Evolutionary conservation across 2,888 invertebrate species (phyloP).

Genomic region (Tetrapedia diversipes): DNA sequence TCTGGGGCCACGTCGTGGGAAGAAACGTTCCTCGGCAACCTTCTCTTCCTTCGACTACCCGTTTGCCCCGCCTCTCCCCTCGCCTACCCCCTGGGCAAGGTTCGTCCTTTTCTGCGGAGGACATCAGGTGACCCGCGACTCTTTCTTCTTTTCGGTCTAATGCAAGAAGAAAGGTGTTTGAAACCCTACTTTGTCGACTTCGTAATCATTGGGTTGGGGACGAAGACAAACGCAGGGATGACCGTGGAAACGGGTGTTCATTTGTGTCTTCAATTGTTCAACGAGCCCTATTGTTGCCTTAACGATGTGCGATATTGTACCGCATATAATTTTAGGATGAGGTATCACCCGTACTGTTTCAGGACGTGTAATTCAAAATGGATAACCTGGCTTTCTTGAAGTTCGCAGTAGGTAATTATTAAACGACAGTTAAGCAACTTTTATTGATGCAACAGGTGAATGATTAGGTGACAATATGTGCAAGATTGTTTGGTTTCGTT

Average conservation of each 20-base stretch:
- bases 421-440: no score
- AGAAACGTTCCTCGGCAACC: constrained; percentile 68
- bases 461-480: no score
- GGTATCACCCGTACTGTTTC: background rate
- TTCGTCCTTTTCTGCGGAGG: constrained; percentile 26
- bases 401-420: no score
- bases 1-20: constrained; percentile 80
- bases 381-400: no score
- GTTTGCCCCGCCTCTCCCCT: constrained; percentile 38
- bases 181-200: background rate
- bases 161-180: constrained; percentile 14
- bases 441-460: no score
- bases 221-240: background rate
- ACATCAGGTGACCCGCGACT: constrained; percentile 33
- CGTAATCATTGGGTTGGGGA: background rate
- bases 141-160: constrained; percentile 4
- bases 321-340: background rate
- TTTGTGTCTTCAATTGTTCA: constrained; percentile 6
- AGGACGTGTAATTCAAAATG: background rate
- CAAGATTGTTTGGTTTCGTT: no score
- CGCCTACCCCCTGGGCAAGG: constrained; percentile 28
- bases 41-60: constrained; percentile 63
- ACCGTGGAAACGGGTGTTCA: background rate
- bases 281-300: constrained; percentile 11
- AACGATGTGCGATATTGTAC: background rate